Conservation (phyloP, 1,140 invertebrate species). For the Colletes gigas region DNA sequence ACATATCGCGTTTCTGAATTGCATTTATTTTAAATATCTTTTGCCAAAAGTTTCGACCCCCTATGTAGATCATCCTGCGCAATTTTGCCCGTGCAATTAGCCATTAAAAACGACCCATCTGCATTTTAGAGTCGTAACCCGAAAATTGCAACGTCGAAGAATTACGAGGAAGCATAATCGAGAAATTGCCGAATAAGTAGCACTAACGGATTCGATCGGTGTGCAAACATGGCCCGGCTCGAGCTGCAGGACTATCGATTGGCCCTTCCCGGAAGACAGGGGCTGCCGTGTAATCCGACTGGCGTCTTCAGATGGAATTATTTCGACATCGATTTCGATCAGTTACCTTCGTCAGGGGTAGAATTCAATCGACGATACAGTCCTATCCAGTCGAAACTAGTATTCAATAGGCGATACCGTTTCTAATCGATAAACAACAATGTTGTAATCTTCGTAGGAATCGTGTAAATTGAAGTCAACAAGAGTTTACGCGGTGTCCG, state of each 20-base stretch:
- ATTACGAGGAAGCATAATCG: conserved; percentile 36
- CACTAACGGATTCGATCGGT: conserved; percentile 59
- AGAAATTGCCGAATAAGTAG: conserved; percentile 37
- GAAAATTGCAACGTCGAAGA: conserved; percentile 2
- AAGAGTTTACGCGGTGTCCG: no score
- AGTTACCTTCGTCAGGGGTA: conserved; percentile 37
- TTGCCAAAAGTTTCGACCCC: no score
- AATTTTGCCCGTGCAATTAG: neutral
- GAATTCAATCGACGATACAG: conserved; percentile 1
- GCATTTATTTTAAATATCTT: no score
- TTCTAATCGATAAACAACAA: neutral
- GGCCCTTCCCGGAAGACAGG: conserved; percentile 69
- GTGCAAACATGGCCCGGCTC: conserved; percentile 44
- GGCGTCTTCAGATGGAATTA: conserved; percentile 69
- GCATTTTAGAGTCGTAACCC: neutral
- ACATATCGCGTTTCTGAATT: no score
- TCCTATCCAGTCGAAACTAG: neutral
- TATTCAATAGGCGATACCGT: neutral
- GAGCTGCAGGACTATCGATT: conserved; percentile 68
- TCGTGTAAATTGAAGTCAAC: neutral
- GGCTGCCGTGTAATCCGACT: conserved; percentile 66
- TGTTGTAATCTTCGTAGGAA: neutral
- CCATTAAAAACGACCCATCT: neutral
- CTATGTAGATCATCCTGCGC: no score
- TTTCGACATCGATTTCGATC: conserved; percentile 68